Conservation (phyloP, 2,797 vertebrate genomes). For the Neostethus bicornis region DNA sequence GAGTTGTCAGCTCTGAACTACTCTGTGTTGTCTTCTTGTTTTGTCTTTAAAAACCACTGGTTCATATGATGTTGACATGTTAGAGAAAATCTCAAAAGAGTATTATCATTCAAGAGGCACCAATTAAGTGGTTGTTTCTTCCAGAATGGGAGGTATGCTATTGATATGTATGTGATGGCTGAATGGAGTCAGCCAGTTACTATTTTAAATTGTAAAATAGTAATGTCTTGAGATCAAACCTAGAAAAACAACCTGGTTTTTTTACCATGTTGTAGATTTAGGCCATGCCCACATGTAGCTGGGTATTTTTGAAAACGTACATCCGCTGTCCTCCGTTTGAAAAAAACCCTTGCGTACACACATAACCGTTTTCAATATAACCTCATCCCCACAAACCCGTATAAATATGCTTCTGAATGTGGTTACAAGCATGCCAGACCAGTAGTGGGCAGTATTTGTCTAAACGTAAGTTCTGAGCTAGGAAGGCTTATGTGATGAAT, state of each 20-base stretch:
- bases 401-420: too few species aligned
- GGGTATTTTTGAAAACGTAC: too few species aligned
- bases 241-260: neutral
- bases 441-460: too few species aligned
- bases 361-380: too few species aligned
- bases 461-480: too few species aligned
- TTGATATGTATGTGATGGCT: neutral
- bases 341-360: too few species aligned
- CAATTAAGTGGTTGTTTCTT: slow-evolving; percentile 36
- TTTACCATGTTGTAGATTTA: too few species aligned
- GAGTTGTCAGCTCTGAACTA: slow-evolving; percentile 7
- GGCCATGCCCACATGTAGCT: too few species aligned
- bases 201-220: neutral
- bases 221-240: neutral
- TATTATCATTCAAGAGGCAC: slow-evolving; percentile 23
- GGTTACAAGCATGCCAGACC: too few species aligned
- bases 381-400: too few species aligned
- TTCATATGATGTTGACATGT: slow-evolving; percentile 2
- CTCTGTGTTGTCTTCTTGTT: neutral
- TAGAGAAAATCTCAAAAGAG: slow-evolving; percentile 17
- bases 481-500: too few species aligned
- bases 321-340: too few species aligned
- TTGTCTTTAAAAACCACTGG: neutral
- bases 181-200: neutral
- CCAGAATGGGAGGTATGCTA: slow-evolving; percentile 11